Conservation (phyloP, 2,888 invertebrate genomes). For the Caenorhabditis afra region DNA sequence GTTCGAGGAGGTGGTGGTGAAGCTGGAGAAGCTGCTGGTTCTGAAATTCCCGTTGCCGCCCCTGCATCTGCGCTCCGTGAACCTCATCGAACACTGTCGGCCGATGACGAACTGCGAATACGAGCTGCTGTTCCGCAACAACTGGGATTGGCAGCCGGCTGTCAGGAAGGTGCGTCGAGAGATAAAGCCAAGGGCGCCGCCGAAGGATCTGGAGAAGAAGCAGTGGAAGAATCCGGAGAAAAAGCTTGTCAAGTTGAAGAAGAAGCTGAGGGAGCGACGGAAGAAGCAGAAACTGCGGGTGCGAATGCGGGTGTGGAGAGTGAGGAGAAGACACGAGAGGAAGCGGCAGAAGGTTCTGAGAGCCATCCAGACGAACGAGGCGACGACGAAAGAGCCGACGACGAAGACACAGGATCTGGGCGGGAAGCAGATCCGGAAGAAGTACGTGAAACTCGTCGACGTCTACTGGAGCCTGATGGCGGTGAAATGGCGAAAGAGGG, state of each 20-base stretch:
- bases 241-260: conserved; percentile 1
- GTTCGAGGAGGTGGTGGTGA: conserved; percentile 2
- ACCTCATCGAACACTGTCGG: conserved; percentile 13
- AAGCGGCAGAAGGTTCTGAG: not conserved
- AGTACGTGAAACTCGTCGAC: conserved; percentile 12
- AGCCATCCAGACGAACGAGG: not conserved
- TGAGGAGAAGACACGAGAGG: conserved; percentile 12
- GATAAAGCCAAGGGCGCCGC: not conserved
- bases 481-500: conserved; percentile 25
- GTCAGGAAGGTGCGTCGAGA: conserved; percentile 14
- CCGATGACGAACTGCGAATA: conserved; percentile 49
- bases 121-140: conserved; percentile 29
- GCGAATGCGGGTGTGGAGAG: conserved; percentile 23
- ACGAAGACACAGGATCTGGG: not conserved
- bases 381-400: not conserved
- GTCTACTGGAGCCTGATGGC: conserved; percentile 24
- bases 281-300: conserved; percentile 1
- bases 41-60: conserved; percentile 35
- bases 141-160: conserved; percentile 34
- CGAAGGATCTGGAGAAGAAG: not conserved
- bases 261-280: conserved; percentile 1
- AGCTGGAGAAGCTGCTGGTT: conserved; percentile 10
- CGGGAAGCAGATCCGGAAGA: not conserved
- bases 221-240: conserved; percentile 8
- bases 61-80: conserved; percentile 1